Base-by-base conservation (phyloP, 2,113 vertebrate genomes). In the Gallinago media region DNA sequence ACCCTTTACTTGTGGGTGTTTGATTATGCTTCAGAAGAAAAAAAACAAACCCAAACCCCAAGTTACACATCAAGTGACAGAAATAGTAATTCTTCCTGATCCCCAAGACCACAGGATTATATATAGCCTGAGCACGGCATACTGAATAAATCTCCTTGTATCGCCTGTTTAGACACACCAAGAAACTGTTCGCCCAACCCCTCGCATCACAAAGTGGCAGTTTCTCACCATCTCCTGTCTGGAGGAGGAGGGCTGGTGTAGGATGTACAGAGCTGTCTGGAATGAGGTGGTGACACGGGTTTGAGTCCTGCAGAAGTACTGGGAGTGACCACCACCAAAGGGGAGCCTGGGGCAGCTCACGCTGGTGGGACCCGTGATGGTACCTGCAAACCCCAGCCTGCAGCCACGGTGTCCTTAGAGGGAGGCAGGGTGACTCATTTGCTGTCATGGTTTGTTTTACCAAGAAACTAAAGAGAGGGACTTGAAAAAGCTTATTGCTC, bases 321-420 rank as follows among this genome's bases (percentile, higher is more conserved):
- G 58, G 21, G 17, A 71, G 62, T 3, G 3, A 14, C 42, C 20
- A 14, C 49, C 20, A 5, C 36, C 7, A 20, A 17, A 49, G 19
- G 11, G 7, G 16, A 29, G 6, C 8, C 25, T 40, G 44, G 50
- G 21, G 58, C 38, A 54, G 67, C 49, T 42, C 40, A 7, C 3
- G 0, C 15, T 11, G 23, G 23, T 31, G 71, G 63, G 54, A 67
- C 31, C 27, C 2, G 2, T 12, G 34, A 20, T 66, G 70, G 6
- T 9, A 31, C n/a, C 31, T 8, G 20, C 6, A 75, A 79, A 73
- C 54, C 44, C 73, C 12, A 5, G 1, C 15, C 55, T 36, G 26
- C 22, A 29, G 38, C 12, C 52, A 3, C 0, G 0, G 68, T 17
- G 20, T 14, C 56, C 63, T 75, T 9, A 0, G n/a, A 25, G 40